Evolutionary conservation across 2,797 vertebrate genomes (phyloP).

Genomic region (Cuculus canorus): DNA sequence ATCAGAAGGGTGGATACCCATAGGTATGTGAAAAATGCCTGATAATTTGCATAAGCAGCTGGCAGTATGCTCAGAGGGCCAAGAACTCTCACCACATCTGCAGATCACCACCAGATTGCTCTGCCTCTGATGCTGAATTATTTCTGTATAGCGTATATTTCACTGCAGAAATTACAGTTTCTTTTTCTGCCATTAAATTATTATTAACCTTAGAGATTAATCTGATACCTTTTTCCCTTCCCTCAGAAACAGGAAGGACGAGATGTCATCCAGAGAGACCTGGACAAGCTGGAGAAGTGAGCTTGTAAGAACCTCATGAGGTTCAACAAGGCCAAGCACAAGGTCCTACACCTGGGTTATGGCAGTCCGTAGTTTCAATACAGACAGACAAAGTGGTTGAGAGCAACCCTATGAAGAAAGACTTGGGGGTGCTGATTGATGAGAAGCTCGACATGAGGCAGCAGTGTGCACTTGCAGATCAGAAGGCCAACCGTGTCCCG

Average conservation of each 20-base stretch:
- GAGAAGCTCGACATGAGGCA: no score
- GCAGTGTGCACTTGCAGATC: no score
- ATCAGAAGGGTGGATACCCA: constrained; percentile 39
- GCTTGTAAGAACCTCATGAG: no score
- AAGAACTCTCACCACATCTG: not conserved
- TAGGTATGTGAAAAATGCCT: constrained; percentile 17
- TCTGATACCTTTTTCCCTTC: not conserved
- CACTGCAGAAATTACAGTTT: not conserved
- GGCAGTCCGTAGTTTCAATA: no score
- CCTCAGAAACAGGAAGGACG: not conserved
- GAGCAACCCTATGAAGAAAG: no score
- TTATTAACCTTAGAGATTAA: not conserved
- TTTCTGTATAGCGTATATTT: not conserved
- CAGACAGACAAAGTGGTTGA: no score
- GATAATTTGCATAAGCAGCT: constrained; percentile 63
- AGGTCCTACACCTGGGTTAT: no score
- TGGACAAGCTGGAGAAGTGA: no score
- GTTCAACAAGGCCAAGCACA: no score
- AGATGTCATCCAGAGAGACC: no score
- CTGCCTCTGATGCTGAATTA: not conserved
- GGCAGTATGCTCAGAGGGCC: not conserved
- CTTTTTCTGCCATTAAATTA: not conserved
- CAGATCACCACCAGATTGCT: not conserved
- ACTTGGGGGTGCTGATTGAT: no score
- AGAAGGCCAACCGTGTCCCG: no score